These are phyloP conservation scores for Herpailurus yagouaroundi DNA, from an alignment of 2,113 vertebrate genomes.

Conservation along the genomic window DNA sequence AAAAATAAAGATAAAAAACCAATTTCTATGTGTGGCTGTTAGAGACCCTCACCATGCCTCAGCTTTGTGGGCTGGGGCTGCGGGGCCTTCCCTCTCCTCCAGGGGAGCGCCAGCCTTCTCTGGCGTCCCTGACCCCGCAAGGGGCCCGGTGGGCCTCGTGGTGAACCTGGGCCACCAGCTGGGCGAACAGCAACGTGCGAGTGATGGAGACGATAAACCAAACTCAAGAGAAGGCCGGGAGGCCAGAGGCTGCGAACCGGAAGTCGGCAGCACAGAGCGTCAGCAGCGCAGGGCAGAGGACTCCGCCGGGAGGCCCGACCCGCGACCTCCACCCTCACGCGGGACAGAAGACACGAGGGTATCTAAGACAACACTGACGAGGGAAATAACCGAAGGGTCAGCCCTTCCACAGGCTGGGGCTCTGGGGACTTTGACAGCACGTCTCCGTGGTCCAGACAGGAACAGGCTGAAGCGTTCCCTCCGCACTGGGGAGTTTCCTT, in stretches of 20 bases:
- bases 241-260: neutral
- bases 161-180: neutral
- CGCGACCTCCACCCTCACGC: neutral
- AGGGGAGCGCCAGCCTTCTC: neutral
- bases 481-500: neutral
- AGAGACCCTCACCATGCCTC: neutral
- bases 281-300: neutral
- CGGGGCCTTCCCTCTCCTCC: neutral
- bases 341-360: rapidly evolving
- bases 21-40: neutral
- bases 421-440: no score
- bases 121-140: rapidly evolving
- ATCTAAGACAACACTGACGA: neutral
- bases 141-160: neutral
- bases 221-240: neutral
- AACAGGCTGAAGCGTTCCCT: no score
- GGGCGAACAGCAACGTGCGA: neutral
- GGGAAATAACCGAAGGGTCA: neutral
- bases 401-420: rapidly evolving
- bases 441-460: neutral
- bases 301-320: neutral
- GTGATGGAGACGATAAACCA: neutral
- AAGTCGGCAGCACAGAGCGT: neutral
- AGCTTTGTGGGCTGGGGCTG: neutral
- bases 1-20: neutral